Conservation (phyloP, 2,113 vertebrate species). For the Cyprinodon variegatus region DNA sequence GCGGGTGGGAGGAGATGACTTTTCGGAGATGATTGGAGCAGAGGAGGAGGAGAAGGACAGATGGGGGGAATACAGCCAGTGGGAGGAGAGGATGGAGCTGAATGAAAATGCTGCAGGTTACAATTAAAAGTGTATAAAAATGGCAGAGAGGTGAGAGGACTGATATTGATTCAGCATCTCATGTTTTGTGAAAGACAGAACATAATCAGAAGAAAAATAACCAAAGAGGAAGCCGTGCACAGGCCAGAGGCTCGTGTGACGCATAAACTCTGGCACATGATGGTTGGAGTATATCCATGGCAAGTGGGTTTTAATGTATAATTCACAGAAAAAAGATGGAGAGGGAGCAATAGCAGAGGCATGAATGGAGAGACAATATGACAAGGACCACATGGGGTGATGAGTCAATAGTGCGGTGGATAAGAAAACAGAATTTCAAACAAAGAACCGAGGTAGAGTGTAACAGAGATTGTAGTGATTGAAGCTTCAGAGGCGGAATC, state of each 20-base stretch:
- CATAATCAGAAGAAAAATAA: conserved; percentile 39
- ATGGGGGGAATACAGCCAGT: conserved; percentile 57
- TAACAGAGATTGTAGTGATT: conserved; percentile 13
- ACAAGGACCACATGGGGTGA: conserved; percentile 35
- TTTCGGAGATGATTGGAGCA: conserved; percentile 66
- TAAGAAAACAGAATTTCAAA: conserved; percentile 40
- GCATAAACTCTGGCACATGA: conserved; percentile 58
- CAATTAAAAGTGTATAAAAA: conserved; percentile 34
- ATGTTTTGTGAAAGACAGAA: conserved; percentile 33
- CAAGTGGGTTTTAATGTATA: conserved; percentile 70
- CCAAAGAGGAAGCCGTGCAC: conserved; percentile 22
- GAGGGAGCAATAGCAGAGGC: conserved; percentile 31
- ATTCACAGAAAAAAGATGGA: conserved; percentile 60
- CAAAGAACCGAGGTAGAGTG: conserved; percentile 17
- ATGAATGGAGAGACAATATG: conserved; percentile 36
- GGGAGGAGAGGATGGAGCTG: conserved; percentile 37
- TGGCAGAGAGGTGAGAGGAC: conserved; percentile 34
- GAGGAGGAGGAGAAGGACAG: conserved; percentile 57
- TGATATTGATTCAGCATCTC: conserved; percentile 42
- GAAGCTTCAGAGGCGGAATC: conserved; percentile 5
- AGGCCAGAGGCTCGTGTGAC: conserved; percentile 62
- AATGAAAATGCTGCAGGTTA: conserved; percentile 33
- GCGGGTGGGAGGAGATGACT: conserved; percentile 71
- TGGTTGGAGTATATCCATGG: conserved; percentile 56
- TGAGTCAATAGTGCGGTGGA: conserved; percentile 40